Evolutionary conservation across 2,113 vertebrate genomes (phyloP).

Genomic region (Raphicerus campestris): DNA sequence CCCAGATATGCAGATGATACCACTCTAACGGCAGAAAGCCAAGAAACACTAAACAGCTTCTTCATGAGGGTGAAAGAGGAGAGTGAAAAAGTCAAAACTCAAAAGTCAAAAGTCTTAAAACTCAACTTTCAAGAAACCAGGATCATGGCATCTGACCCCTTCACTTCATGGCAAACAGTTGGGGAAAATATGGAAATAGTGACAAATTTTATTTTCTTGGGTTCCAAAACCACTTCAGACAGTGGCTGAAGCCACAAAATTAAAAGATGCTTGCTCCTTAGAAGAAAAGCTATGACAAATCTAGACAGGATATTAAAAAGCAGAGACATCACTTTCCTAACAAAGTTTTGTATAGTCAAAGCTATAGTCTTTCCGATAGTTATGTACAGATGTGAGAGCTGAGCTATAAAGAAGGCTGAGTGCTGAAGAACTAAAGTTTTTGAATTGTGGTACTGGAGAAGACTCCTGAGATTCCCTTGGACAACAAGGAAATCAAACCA

Average conservation of each 20-base stretch:
- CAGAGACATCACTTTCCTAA: background rate
- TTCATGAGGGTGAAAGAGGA: background rate
- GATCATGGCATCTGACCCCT: background rate
- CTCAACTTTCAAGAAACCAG: background rate
- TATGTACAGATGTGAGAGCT: background rate
- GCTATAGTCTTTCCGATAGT: background rate
- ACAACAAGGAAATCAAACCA: background rate
- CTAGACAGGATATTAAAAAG: background rate
- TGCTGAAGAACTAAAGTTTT: background rate
- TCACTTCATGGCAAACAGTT: background rate
- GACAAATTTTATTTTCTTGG: background rate
- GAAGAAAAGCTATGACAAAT: background rate
- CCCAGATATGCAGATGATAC: background rate
- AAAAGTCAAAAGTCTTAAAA: background rate
- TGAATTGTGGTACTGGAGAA: background rate
- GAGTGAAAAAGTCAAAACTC: background rate
- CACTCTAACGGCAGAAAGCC: background rate
- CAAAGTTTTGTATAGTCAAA: background rate
- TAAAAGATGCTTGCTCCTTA: background rate
- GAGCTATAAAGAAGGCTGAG: background rate
- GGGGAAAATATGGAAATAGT: background rate
- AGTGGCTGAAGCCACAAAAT: background rate
- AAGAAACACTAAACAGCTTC: background rate
- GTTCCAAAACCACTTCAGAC: background rate
- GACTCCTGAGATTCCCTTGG: background rate